Percentiles rank a stretch among this genome's conserved stretches.
Evolutionary conservation across 92 coral and sea anemone genomes (phyloP).

Genomic region (Heliopora coerulea): DNA sequence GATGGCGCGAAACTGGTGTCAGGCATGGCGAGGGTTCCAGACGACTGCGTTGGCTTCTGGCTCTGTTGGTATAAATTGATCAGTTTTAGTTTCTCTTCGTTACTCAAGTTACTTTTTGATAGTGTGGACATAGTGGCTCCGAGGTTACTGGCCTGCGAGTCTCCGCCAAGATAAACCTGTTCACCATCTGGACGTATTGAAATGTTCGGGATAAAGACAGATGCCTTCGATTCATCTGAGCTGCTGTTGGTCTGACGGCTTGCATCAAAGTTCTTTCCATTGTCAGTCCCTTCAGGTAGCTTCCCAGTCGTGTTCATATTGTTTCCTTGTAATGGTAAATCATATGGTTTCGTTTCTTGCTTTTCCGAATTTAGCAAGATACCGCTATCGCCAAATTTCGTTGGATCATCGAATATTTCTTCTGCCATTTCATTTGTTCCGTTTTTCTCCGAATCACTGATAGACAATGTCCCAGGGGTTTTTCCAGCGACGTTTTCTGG

Average conservation of each 20-base stretch:
- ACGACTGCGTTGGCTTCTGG: neutral
- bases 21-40: neutral
- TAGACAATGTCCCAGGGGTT: neutral
- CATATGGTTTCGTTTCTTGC: conserved; percentile 24
- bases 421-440: neutral
- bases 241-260: neutral
- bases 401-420: conserved; percentile 19
- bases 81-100: conserved; percentile 18
- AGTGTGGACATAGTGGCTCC: conserved; percentile 27
- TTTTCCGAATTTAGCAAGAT: conserved; percentile 30
- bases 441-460: neutral
- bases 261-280: conserved; percentile 4
- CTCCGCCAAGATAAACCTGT: conserved; percentile 10
- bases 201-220: conserved; percentile 29
- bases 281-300: neutral
- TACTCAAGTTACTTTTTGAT: conserved; percentile 35
- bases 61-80: conserved; percentile 11
- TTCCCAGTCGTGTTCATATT: neutral
- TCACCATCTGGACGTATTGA: conserved; percentile 17
- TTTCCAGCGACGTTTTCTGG: neutral
- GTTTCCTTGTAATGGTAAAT: neutral
- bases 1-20: neutral
- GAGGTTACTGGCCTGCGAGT: neutral
- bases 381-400: conserved; percentile 13
- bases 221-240: conserved; percentile 15